Evolutionary conservation across 2,797 vertebrate genomes (phyloP).

Genomic region (Danio choprae): DNA sequence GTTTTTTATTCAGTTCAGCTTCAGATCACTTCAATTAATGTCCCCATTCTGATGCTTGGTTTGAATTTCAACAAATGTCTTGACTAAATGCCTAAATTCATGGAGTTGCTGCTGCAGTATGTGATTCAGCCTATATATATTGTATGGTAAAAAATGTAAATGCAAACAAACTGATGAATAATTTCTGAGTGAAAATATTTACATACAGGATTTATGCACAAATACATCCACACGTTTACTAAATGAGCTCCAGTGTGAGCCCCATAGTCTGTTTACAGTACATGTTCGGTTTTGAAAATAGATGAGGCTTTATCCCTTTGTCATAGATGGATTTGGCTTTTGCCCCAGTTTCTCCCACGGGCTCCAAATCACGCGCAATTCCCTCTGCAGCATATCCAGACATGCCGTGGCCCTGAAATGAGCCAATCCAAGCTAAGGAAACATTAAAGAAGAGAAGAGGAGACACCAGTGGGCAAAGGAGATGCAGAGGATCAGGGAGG

Average conservation of each 20-base stretch:
- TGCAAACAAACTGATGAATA: neutral
- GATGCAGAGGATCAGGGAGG: constrained; percentile 24
- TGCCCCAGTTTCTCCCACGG: constrained; percentile 61
- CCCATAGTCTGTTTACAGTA: constrained; percentile 2
- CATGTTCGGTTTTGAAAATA: constrained; percentile 41
- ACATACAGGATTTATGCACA: neutral
- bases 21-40: no score
- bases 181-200: neutral
- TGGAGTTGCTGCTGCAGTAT: no score
- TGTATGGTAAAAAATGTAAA: no score
- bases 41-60: no score
- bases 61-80: no score
- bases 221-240: neutral
- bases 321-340: constrained; percentile 56
- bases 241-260: neutral
- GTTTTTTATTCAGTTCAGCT: no score
- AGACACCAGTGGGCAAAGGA: constrained; percentile 37
- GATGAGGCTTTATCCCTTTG: constrained; percentile 52
- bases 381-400: constrained; percentile 58
- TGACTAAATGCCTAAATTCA: no score
- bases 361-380: constrained; percentile 63
- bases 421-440: constrained; percentile 49
- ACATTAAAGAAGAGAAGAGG: constrained; percentile 45
- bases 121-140: no score
- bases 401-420: constrained; percentile 54